Evolutionary conservation across 1,140 invertebrate genomes (phyloP), one percentile per base, ranked within the genome.

Genomic region (Aphelinus certus): DNA sequence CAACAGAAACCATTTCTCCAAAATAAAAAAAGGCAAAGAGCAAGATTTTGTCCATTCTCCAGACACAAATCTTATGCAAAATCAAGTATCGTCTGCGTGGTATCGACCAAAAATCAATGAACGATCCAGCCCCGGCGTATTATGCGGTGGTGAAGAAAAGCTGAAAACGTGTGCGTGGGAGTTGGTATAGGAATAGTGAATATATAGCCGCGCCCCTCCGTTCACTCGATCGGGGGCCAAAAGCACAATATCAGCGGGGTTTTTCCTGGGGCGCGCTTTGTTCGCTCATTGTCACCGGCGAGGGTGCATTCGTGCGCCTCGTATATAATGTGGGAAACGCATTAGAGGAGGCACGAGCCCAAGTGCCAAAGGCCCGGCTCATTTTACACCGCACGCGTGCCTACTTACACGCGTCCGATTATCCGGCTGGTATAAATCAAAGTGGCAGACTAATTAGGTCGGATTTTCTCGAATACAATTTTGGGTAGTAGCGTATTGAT

Each of bases 391-490:
- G 26, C 26, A 26, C 26, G 26, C 26, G 26, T 26, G 26, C 26
- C 26, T 26, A 26, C 26, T 26, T 26, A 26, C 26, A 26, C 26
- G 26, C 26, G 26, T 26, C 26, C 69, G 69, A 71, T 71, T 71
- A 71, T 48, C 26, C 26, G 10, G 4, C 26, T 26, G 49, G 46
- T 49, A 57, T 70, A 70, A 70, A 70, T 70, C 48, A 70, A 26
- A 57, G 26, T 48, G 9, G 56, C 7, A 48, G 42, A 62, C 43
- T 60, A 51, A 62, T 45, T 47, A 45, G 69, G n/a, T 42, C 42
- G 42, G 26, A 26, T 26, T 26, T 26, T 26, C 26, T 26, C 26
- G 26, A 26, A 26, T 26, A 26, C 26, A 26, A 26, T 26, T 26
- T 26, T 26, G 26, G 26, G 26, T 26, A 26, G 26, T 26, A 26